A percentile compares a stretch with the other conserved stretches of the same genome.
phyloP scores from a whole-genome alignment of 2,113 vertebrate genomes.

The Synchiropus splendidus region DNA sequence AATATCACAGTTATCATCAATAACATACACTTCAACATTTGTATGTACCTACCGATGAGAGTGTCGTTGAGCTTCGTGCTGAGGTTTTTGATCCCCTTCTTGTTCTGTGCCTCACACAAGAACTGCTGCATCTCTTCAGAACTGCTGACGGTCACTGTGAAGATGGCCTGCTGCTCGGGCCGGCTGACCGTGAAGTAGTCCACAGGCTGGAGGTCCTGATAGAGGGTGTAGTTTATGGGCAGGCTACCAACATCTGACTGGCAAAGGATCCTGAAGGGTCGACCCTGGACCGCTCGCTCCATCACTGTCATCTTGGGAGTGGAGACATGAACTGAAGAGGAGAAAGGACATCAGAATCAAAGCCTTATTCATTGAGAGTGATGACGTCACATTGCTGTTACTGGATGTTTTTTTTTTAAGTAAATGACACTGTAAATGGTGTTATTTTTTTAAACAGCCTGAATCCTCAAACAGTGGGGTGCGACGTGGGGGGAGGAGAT shows the following conservation, averaged over 20 bases:
- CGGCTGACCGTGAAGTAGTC: background rate
- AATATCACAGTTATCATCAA: too few relatives aligned
- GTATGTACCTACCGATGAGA: slow-evolving; percentile 47
- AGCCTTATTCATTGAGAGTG: too few relatives aligned
- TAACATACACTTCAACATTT: too few relatives aligned
- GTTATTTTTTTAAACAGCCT: too few relatives aligned
- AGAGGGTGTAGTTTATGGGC: slow-evolving; percentile 63
- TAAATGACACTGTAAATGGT: too few relatives aligned
- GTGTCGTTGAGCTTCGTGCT: slow-evolving; percentile 22
- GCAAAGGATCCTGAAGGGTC: slow-evolving; percentile 46
- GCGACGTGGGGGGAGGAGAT: too few relatives aligned
- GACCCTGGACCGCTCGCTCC: slow-evolving; percentile 30
- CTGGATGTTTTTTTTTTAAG: too few relatives aligned
- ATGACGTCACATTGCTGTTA: too few relatives aligned
- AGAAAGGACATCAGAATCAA: background rate
- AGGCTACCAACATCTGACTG: slow-evolving; percentile 44
- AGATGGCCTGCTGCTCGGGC: slow-evolving; percentile 17
- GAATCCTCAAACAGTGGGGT: too few relatives aligned
- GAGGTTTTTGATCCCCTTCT: rapidly evolving
- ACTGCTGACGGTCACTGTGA: slow-evolving; percentile 17
- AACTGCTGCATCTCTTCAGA: slow-evolving; percentile 20
- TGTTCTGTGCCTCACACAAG: slow-evolving; percentile 53
- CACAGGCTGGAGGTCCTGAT: rapidly evolving
- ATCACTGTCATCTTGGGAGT: slow-evolving; percentile 36
- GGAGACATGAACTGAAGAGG: slow-evolving; percentile 47